Base-by-base conservation (phyloP, 2,797 vertebrate genomes). In the Schizothorax lantsangensis region DNA sequence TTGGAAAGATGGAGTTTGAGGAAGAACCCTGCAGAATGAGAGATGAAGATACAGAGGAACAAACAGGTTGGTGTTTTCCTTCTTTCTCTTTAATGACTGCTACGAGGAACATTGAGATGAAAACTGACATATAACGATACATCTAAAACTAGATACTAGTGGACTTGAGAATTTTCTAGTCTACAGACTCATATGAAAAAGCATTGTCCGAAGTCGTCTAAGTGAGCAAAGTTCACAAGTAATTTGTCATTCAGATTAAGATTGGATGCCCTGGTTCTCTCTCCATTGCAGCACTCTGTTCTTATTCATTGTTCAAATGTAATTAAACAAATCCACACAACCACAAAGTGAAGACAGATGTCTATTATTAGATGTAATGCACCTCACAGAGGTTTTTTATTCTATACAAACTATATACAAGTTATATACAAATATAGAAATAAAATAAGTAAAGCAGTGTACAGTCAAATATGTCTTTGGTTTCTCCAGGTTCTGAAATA, bases 1-100 rank as follows among this genome's bases (percentile, higher is more conserved):
- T 17, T 17, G 14, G 47, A 49, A 49, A 54, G 52, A 54, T 54
- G 52, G 52, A 19, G 52, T 11, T 68, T 38, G 11, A 68, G 15
- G 66, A 38, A 36, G 0, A 36, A 0, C 66, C 33, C 64, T 36
- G 64, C 64, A 4, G 30, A 68, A 17, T 19, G 1, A 68, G 3
- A 68, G 64, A 21, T 71, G 68, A 71, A 72, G 69, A 43, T 23
- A n/a, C 69, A 43, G 38, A 72, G 19, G 69, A 43, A 23, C 69
- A 12, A 23, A 72, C 21, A n/a, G 69, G 38, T 72, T n/a, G 21
- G 38, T 43, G 69, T 43, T 72, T 72, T 43, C 4, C 9, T 23
- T 71, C 38, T 1, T 43, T 72, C 69, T 72, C 10, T 43, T 43
- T 43, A n/a, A 23, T n/a, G 9, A 72, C 10, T 43, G 11, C n/a